Evolutionary conservation across 2,113 vertebrate species (phyloP), one percentile per base, ranked within the genome.

Genomic region (Pelecanus crispus): DNA sequence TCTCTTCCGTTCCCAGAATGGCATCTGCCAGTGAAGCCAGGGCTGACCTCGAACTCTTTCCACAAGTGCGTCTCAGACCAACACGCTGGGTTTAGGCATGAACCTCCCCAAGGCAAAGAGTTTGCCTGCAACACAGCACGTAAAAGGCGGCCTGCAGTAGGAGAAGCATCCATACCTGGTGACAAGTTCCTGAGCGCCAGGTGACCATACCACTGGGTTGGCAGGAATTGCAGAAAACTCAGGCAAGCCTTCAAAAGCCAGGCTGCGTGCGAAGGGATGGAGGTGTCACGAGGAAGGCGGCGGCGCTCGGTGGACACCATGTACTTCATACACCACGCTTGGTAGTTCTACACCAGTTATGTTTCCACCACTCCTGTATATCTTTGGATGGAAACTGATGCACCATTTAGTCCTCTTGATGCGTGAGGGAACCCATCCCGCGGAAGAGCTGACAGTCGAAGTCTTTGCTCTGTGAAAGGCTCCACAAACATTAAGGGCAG

Each of bases 21-120:
- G 96, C 97, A 97, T 96, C 96, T 97, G 96, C 96, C 95, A 95
- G 92, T 91, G 89, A 97, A 78, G 92, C 80, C 71, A 81, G 81
- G 45, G 8, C 96, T 96, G 97, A 89, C 92, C 74, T 85, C 22
- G 1, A 66, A 63, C 63, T 32, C 29, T 59, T 84, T 26, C 32
- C 65, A 31, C 16, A 59, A 25, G 29, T 0, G 0, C 3, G 0
- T 38, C 59, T 71, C 55, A 80, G 88, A 73, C 55, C 50, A 73
- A 6, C 55, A 6, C 0, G 1, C 29, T 7, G 18, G 36, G 15
- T 67, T 78, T 34, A 52, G 72, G 50, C 55, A 53, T 3, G 6
- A 82, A 42, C 63, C 34, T 86, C 36, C 74, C 45, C 67, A 20
- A 42, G 19, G 34, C 6, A 1, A 73, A 66, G 45, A 10, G 19